These are phyloP conservation scores for Chelonia mydas DNA, from an alignment of 2,797 vertebrate genomes.

Conservation along the genomic window DNA sequence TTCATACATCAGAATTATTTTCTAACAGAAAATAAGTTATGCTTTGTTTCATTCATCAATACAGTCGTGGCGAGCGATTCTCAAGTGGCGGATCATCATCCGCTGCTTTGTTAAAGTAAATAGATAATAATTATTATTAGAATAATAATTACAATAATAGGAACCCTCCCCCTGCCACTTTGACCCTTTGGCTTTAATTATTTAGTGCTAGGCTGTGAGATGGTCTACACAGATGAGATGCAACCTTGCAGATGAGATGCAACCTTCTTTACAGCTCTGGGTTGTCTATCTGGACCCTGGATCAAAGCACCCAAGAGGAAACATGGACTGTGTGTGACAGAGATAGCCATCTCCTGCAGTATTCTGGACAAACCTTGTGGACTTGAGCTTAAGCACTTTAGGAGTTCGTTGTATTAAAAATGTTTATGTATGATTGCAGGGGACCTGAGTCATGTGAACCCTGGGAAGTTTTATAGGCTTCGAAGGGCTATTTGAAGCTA, in stretches of 20 bases:
- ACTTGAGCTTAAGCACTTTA: not conserved
- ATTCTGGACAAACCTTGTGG: not conserved
- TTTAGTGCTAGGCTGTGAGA: not conserved
- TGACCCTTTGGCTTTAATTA: not conserved
- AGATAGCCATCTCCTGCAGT: not conserved
- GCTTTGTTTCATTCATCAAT: constrained; percentile 11
- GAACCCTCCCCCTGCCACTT: fast-evolving
- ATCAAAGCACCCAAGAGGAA: not conserved
- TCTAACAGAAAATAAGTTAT: constrained; percentile 1
- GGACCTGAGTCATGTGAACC: not conserved
- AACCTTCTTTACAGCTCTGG: fast-evolving
- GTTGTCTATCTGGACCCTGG: not conserved
- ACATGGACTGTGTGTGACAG: not conserved
- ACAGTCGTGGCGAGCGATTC: not conserved
- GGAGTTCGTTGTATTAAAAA: not conserved
- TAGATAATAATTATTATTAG: not conserved
- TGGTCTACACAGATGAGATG: not conserved
- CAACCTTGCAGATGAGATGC: not conserved
- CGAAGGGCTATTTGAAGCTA: not conserved
- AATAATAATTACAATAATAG: not conserved
- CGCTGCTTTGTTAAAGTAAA: not conserved
- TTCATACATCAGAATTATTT: constrained; percentile 44
- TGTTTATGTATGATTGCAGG: not conserved
- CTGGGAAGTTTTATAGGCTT: not conserved
- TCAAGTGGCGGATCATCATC: not conserved